Conservation (phyloP, 2,888 invertebrate genomes). For the Elmis aenea region DNA sequence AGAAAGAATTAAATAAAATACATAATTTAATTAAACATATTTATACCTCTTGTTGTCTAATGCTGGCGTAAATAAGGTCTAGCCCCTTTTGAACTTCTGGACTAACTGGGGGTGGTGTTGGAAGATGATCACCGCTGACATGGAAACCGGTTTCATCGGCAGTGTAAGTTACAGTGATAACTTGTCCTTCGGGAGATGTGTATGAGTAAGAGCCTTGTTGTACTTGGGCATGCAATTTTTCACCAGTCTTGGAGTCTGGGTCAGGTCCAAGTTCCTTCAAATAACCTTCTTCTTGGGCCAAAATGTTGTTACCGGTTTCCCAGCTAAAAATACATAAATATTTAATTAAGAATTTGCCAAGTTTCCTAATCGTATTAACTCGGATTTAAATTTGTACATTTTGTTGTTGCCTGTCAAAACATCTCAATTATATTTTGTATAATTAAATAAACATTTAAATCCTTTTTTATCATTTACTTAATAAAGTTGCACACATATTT, state of each 20-base stretch:
- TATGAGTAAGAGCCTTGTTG: constrained; percentile 76
- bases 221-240: constrained; percentile 62
- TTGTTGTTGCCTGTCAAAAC: too few species aligned
- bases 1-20: too few species aligned
- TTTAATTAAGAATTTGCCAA: too few species aligned
- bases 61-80: constrained; percentile 81
- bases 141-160: constrained; percentile 82
- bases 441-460: too few species aligned
- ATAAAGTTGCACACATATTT: too few species aligned
- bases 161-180: constrained; percentile 71
- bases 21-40: background rate
- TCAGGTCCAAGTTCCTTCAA: constrained; percentile 56
- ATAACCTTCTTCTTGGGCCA: constrained; percentile 74
- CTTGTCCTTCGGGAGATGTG: constrained; percentile 72
- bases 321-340: constrained; percentile 52
- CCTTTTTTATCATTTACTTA: too few species aligned
- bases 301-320: constrained; percentile 78
- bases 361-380: too few species aligned
- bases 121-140: constrained; percentile 75
- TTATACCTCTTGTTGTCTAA: constrained; percentile 59
- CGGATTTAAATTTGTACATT: too few species aligned
- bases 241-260: constrained; percentile 50
- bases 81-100: constrained; percentile 82
- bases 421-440: too few species aligned
- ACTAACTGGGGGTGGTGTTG: constrained; percentile 78